Evolutionary conservation across 2,113 vertebrate genomes (phyloP), one percentile per base, ranked within the genome.

Genomic region (Centropus unirufus): DNA sequence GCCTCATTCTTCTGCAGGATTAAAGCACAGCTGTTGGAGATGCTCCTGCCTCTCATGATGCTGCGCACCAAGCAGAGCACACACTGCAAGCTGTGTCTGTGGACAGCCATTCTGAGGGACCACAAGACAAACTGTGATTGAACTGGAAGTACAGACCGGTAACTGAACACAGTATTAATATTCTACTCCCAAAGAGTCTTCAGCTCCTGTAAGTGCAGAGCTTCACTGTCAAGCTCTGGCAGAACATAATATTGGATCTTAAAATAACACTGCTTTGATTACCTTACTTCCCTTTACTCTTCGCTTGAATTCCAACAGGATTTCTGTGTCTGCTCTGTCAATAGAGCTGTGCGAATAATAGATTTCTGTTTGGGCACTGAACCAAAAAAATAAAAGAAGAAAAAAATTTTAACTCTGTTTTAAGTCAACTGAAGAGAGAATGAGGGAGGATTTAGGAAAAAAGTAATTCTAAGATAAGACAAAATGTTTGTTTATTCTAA

Each of bases 241-340:
- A 97, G 92, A 92, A 96, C 23, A 52, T 36, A 93, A 85, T 90
- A 95, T 26, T 81, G 89, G 79, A 94, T 89, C 84, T 95, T 90
- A 96, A 95, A 94, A 94, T 91, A 95, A 93, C 93, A 87, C 54
- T 76, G 66, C 93, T 94, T 92, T 96, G 95, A 95, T 97, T 96
- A 92, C 92, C 68, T 82, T 70, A 63, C 90, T 97, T 95, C 64
- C 87, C 54, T 95, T 94, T 83, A 88, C 83, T 94, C 57, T 59
- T 68, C 4, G 5, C 92, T 91, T 94, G 93, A 96, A 96, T 93
- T 96, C 83, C 92, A 95, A 93, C 68, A 94, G 91, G 95, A 96
- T 92, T 93, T 90, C 92, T 84, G 58, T 64, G 91, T 83, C 93
- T 96, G 91, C 68, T 94, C 91, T 94, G 77, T 93, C 95, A 97